Evolutionary conservation across 1,140 invertebrate species (phyloP), one percentile per base, ranked within the genome.

Genomic region (Centruroides vittatus): DNA sequence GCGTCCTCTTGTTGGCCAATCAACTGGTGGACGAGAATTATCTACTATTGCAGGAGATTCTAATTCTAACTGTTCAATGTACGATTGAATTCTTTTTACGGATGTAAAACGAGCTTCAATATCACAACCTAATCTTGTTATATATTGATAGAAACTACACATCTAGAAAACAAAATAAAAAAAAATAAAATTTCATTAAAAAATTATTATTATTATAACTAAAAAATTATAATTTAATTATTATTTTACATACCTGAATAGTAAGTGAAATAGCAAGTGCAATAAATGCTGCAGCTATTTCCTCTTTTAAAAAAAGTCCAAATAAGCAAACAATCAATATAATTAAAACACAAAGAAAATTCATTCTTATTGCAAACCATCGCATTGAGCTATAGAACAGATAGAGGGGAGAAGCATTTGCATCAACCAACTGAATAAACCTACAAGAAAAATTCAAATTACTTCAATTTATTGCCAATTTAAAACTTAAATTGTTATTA

Each of bases 291-390:
- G 84, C 78, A 11, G 75, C 70, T 48, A 82, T 73, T 47, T 76
- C 67, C 49, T 76, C 77, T 63, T 78, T 79, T 9, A 84, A 73
- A 0, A 78, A 66, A 7, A 86, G 73, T 7, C 82, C 75, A 3
- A 85, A 71, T 8, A 81, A 67, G 3, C 79, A 78, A 8, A 80
- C 80, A 10, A 76, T 71, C 10, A 76, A 71, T 7, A 76, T 78
- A 0, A 80, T 73, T n/a, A 61, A 9, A 67, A 65, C 12, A 80
- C 78, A 66, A 74, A 86, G 67, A 47, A 78, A 63, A 67, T 87
- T 84, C n/a, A 86, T 70, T 63, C 85, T 77, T 11, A 85, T 71
- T 0, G 82, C 80, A 34, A 85, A 71, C 85, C 85, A 88, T 60
- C 85, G 76, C 68, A 82, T 78, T 0, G 81, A 77, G 47, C 79